phyloP scores from a whole-genome alignment of 2,797 vertebrate species.

The Lerista edwardsae region DNA sequence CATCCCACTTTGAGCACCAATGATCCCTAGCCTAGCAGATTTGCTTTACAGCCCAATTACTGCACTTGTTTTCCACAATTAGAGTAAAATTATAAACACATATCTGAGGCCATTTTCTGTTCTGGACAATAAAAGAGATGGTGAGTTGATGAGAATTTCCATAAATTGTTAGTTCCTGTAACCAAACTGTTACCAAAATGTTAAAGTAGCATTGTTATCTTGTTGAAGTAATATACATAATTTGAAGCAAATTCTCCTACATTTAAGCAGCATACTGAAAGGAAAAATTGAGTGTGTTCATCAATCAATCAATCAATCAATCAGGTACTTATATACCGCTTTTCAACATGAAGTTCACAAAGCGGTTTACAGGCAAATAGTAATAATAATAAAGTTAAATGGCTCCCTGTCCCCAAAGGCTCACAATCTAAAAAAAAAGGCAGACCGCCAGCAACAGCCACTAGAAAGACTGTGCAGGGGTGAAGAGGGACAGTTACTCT shows the following conservation, averaged over 20 bases:
- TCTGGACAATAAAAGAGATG: neutral
- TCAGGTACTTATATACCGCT: too few relatives aligned
- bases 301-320: too few relatives aligned
- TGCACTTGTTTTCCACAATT: neutral
- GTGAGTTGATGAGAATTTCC: neutral
- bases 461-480: too few relatives aligned
- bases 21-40: neutral
- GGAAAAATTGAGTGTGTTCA: neutral
- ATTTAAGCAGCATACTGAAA: neutral
- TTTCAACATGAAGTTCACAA: too few relatives aligned
- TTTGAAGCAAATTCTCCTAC: neutral
- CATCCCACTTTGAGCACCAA: neutral
- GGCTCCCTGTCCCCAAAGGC: too few relatives aligned
- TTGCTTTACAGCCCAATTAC: neutral
- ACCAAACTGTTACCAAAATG: neutral
- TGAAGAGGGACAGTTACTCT: too few relatives aligned
- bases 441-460: too few relatives aligned
- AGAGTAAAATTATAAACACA: neutral
- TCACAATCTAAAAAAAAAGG: too few relatives aligned
- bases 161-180: neutral
- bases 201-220: neutral
- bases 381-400: too few relatives aligned
- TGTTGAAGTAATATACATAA: neutral
- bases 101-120: neutral
- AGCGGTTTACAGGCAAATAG: too few relatives aligned